Percentiles rank a stretch among this genome's conserved stretches.
Conservation (phyloP, 2,797 vertebrate genomes). For the Acomys russatus region DNA sequence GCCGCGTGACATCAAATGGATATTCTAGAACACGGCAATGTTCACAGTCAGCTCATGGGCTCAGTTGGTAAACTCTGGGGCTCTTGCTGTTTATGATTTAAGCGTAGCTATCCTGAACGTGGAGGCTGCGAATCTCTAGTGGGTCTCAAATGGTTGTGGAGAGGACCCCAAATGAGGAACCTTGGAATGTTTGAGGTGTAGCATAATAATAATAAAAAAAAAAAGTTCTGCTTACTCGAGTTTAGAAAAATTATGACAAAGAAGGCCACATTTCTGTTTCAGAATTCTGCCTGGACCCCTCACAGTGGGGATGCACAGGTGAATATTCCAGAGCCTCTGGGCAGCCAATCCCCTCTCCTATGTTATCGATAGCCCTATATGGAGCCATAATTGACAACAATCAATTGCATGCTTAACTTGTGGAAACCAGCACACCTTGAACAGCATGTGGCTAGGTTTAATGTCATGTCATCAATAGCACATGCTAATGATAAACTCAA, state of each 20-base stretch:
- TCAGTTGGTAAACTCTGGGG: background rate
- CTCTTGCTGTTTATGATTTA: background rate
- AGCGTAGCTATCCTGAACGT: background rate
- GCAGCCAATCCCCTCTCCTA: background rate
- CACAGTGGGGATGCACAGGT: background rate
- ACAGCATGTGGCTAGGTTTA: background rate
- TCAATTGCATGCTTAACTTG: background rate
- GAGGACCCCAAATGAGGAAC: constrained; percentile 17
- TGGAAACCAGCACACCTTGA: background rate
- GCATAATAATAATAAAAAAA: background rate
- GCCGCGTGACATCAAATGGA: background rate
- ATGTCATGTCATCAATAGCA: background rate
- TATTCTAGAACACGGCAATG: constrained; percentile 31
- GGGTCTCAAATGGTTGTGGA: background rate
- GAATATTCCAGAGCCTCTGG: background rate
- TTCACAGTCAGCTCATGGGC: background rate
- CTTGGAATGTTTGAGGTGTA: background rate
- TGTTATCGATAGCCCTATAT: background rate
- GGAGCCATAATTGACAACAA: background rate
- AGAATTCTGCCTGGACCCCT: background rate
- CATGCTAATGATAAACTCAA: background rate
- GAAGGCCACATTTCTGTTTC: constrained; percentile 2
- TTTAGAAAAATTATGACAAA: constrained; percentile 23
- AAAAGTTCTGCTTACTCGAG: background rate
- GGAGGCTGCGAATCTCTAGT: background rate